These are phyloP conservation scores for Microtus montanus DNA, from an alignment of 2,113 vertebrate genomes.

Conservation along the genomic window DNA sequence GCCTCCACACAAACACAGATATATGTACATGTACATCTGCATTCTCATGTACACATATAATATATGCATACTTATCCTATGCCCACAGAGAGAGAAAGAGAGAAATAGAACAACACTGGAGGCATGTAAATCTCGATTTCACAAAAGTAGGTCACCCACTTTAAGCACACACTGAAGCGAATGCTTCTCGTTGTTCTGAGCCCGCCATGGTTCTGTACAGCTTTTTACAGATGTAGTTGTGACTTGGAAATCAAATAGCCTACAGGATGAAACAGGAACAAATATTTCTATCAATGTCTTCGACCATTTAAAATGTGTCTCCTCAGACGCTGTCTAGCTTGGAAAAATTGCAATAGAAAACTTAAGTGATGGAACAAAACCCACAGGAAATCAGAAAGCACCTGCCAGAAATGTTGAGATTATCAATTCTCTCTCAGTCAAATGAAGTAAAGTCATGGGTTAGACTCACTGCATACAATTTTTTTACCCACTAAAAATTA, in stretches of 20 bases:
- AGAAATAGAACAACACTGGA: not conserved
- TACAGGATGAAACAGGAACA: not conserved
- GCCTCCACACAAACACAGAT: not conserved
- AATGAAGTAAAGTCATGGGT: not conserved
- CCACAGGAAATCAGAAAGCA: not conserved
- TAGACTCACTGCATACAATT: not conserved
- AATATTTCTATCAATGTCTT: slow-evolving; percentile 23
- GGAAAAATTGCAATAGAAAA: slow-evolving; percentile 1
- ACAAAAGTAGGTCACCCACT: not conserved
- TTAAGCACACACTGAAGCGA: slow-evolving; percentile 25
- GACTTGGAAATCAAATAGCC: not conserved
- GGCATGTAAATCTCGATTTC: not conserved
- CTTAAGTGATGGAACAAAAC: not conserved
- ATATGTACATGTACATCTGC: not conserved
- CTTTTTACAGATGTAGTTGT: not conserved
- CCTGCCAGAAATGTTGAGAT: slow-evolving; percentile 2
- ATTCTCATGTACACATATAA: too few species aligned
- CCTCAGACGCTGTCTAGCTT: not conserved
- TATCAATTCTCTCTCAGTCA: not conserved
- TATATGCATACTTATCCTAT: not conserved
- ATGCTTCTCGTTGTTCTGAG: not conserved
- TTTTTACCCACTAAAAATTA: not conserved
- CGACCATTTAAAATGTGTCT: not conserved
- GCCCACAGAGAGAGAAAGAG: too few species aligned
- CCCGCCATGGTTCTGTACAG: too few species aligned